Evolutionary conservation across 2,888 invertebrate genomes (phyloP), one percentile per base, ranked within the genome.

Genomic region (Lapara coniferarum): DNA sequence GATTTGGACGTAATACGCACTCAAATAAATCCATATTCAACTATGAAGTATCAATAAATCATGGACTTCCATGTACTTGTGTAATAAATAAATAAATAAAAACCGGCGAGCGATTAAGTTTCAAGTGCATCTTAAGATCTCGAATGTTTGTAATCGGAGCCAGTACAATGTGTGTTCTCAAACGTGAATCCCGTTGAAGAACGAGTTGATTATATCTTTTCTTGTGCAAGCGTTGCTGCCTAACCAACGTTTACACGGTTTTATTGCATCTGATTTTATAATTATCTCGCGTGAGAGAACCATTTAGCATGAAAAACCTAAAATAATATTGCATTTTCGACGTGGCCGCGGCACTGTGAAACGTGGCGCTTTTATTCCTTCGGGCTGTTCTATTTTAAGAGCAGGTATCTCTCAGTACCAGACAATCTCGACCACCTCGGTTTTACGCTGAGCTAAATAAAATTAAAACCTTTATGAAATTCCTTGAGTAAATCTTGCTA

Each of bases 301-400:
- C 19, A 49, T 49, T 63, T 63, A 63, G 63, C 10, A 63, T 63
- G 46, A 63, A 63, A 55, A 63, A 63, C 49, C 12, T 63, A 16
- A 63, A 63, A 49, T 63, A 63, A 44, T 46, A 59, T 63, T 63
- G 63, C 63, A 63, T 49, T 49, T 63, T 49, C 63, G 63, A 63
- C 76, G 75, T 78, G 79, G 25, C 59, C 53, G 53, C 19, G 72
- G 76, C 78, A 77, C 78, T 84, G 80, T 81, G 81, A 85, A 87
- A 84, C 81, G 83, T 80, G 77, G 78, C 83, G 80, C 82, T 80
- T 85, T 83, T 81, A 83, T 81, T 79, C 80, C 75, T 70, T 74
- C 74, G 75, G 83, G 75, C 81, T 82, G 83, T 83, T 86, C 85
- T 88, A 87, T 87, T 88, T 87, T 84, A 84, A 84, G 82, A 81